phyloP scores from a whole-genome alignment of 2,797 vertebrate genomes.

The Cirrhinus molitorella region DNA sequence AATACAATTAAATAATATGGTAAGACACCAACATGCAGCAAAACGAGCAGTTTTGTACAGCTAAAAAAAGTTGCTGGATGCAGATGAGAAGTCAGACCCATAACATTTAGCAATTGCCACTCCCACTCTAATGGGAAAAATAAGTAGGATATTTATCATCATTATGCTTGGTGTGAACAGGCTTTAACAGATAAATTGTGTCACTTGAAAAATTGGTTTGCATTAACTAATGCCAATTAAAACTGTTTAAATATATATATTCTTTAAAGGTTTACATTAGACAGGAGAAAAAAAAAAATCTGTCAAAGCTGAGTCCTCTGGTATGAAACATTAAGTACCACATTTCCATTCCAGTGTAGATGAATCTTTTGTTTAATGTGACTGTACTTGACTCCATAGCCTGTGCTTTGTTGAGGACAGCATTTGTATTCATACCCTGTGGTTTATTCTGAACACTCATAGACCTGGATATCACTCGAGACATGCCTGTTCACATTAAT shows the following conservation, averaged over 20 bases:
- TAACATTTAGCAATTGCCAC: no score
- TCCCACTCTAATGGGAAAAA: no score
- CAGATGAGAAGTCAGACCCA: no score
- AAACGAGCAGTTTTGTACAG: no score
- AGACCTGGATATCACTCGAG: slow-evolving; percentile 9
- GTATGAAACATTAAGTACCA: neutral
- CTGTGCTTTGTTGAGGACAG: neutral
- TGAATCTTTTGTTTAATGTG: neutral
- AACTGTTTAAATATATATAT: neutral
- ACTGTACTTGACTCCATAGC: neutral
- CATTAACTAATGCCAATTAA: neutral
- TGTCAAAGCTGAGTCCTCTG: neutral
- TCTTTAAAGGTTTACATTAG: neutral
- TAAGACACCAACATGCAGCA: no score
- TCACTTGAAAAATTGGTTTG: no score
- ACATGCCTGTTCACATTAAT: neutral
- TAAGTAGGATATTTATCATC: no score
- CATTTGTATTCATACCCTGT: slow-evolving; percentile 9
- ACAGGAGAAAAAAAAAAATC: neutral
- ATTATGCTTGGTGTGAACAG: no score
- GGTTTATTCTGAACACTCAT: neutral
- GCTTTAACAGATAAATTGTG: neutral
- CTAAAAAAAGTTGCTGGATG: no score
- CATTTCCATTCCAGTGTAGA: slow-evolving; percentile 9
- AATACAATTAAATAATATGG: no score